Evolutionary conservation across 2,888 invertebrate genomes (phyloP).

Genomic region (Idaea straminata): DNA sequence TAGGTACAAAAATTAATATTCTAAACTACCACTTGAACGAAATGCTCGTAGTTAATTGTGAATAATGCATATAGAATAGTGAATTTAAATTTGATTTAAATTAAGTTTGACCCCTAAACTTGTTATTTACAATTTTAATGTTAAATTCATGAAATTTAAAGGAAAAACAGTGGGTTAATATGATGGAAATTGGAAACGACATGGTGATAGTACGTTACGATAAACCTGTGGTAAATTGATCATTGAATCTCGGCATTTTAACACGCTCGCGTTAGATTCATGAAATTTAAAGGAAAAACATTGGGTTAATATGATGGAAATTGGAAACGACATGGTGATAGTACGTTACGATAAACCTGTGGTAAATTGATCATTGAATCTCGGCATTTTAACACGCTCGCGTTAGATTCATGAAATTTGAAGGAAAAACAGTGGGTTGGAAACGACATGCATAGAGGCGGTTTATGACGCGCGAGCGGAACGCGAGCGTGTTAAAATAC

Average conservation of each 20-base stretch:
- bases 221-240: too few species aligned
- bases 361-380: too few species aligned
- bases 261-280: slow-evolving; percentile 5
- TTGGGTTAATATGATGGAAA: not conserved
- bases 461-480: too few species aligned
- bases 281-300: slow-evolving; percentile 8
- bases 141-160: slow-evolving; percentile 7
- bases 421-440: slow-evolving; percentile 6
- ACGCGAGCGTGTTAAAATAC: too few species aligned
- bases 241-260: too few species aligned
- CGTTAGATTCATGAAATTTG: slow-evolving; percentile 5
- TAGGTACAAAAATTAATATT: not conserved
- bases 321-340: too few species aligned
- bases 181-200: slow-evolving; percentile 4
- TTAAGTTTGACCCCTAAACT: not conserved
- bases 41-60: not conserved
- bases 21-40: not conserved
- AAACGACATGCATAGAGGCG: too few species aligned
- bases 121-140: slow-evolving; percentile 1
- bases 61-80: not conserved
- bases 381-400: too few species aligned
- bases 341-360: too few species aligned
- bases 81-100: not conserved
- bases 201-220: too few species aligned
- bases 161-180: slow-evolving; percentile 6